Evolutionary conservation across 1,140 invertebrate species (phyloP).

Genomic region (Bombus ignitus): DNA sequence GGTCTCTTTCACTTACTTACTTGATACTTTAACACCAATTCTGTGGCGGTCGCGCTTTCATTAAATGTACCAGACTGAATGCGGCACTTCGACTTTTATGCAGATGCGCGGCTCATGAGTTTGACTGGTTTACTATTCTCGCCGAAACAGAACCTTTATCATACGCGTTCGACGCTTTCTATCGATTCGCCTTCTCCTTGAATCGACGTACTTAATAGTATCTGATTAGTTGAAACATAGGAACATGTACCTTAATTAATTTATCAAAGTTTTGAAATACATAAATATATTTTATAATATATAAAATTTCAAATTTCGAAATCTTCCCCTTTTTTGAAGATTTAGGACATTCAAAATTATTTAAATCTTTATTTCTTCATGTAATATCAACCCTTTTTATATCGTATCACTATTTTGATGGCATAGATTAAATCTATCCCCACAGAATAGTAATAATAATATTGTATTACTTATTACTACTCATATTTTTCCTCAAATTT

Average conservation of each 20-base stretch:
- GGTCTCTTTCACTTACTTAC: background rate
- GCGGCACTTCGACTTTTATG: background rate
- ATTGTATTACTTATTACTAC: no score
- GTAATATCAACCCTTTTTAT: no score
- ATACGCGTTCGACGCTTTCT: background rate
- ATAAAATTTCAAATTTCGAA: no score
- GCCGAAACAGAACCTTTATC: conserved; percentile 2
- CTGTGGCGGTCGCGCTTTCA: conserved; percentile 17
- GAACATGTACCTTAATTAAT: background rate
- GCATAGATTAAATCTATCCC: no score
- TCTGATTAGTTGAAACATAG: background rate
- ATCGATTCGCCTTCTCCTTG: background rate
- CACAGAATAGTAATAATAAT: no score
- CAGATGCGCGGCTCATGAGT: conserved; percentile 8
- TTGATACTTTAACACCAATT: conserved; percentile 18
- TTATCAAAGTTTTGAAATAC: background rate
- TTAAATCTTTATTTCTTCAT: no score
- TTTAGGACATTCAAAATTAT: no score
- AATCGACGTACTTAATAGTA: background rate
- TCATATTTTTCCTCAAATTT: no score
- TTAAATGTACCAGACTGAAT: no score
- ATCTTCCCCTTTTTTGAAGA: no score
- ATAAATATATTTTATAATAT: no score
- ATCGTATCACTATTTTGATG: no score
- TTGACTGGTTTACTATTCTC: background rate